Conservation (phyloP, 2,797 vertebrate genomes). For the Gymnodraco acuticeps region DNA sequence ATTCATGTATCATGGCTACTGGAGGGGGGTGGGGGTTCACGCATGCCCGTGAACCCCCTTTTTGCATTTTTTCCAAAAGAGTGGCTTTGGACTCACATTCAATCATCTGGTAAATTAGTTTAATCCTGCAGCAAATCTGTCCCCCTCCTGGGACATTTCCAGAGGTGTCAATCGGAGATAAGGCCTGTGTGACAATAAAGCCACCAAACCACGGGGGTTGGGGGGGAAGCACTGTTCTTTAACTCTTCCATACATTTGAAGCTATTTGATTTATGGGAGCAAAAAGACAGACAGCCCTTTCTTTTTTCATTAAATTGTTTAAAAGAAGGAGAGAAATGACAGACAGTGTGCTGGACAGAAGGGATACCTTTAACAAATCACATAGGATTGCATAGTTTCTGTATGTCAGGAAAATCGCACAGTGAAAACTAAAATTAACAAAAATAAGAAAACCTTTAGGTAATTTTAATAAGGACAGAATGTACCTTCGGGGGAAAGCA, state of each 20-base stretch:
- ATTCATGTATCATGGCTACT: conserved; percentile 68
- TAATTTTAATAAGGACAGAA: neutral
- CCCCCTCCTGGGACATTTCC: conserved; percentile 83
- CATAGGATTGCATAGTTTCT: neutral
- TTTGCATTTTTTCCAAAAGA: conserved; percentile 81
- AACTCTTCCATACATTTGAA: conserved; percentile 65
- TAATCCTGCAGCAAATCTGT: conserved; percentile 84
- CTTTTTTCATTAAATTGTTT: conserved; percentile 41
- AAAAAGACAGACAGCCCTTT: conserved; percentile 58
- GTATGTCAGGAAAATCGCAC: conserved; percentile 1
- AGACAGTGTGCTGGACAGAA: conserved; percentile 3
- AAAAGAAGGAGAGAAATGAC: conserved; percentile 29
- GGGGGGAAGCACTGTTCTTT: conserved; percentile 42
- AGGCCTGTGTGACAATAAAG: conserved; percentile 80
- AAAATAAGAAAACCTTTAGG: neutral
- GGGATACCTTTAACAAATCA: conserved; percentile 30
- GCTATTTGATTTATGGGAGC: conserved; percentile 70
- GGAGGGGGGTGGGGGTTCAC: conserved; percentile 51
- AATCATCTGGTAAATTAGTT: conserved; percentile 87
- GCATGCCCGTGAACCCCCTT: conserved; percentile 53
- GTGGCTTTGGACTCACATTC: conserved; percentile 83
- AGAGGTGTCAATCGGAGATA: conserved; percentile 85
- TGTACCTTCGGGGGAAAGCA: neutral
- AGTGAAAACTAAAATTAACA: conserved; percentile 1
- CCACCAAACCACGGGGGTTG: conserved; percentile 57